phyloP scores from a whole-genome alignment of 2,113 vertebrate species.

The Triplophysa dalaica region DNA sequence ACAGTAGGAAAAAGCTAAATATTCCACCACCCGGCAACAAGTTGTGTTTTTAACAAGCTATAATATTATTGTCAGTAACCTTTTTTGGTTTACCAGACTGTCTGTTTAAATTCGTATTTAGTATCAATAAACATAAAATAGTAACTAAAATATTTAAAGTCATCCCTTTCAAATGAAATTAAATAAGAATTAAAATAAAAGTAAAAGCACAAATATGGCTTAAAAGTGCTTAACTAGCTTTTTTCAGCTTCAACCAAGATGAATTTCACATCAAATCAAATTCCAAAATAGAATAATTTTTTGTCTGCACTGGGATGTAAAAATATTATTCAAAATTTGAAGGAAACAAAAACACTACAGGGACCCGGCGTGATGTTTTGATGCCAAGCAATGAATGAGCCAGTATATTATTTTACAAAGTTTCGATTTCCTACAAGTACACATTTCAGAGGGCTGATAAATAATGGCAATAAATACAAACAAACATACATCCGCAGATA shows the following conservation, averaged over 20 bases:
- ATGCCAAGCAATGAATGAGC: neutral
- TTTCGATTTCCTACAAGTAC: slow-evolving; percentile 2
- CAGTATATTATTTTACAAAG: neutral
- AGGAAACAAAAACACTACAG: neutral
- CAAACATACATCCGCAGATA: slow-evolving; percentile 33
- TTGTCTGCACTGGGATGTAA: too few species aligned
- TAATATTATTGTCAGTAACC: neutral
- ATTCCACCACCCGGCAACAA: slow-evolving; percentile 2
- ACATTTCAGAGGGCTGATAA: slow-evolving; percentile 61
- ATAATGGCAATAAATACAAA: slow-evolving; percentile 75
- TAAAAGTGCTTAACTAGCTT: neutral
- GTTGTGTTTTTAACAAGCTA: neutral
- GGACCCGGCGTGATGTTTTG: neutral
- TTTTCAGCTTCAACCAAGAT: neutral
- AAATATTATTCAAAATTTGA: neutral
- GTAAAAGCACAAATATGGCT: neutral
- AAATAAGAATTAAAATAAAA: slow-evolving; percentile 18
- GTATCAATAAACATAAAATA: slow-evolving; percentile 1
- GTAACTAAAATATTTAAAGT: neutral
- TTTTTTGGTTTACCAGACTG: neutral
- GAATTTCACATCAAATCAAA: neutral
- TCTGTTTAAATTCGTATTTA: neutral
- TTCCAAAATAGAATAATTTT: neutral
- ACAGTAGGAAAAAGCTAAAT: neutral
- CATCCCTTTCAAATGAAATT: slow-evolving; percentile 31